Conservation (phyloP, 2,888 invertebrate genomes). For the Drosophila pegasa region DNA sequence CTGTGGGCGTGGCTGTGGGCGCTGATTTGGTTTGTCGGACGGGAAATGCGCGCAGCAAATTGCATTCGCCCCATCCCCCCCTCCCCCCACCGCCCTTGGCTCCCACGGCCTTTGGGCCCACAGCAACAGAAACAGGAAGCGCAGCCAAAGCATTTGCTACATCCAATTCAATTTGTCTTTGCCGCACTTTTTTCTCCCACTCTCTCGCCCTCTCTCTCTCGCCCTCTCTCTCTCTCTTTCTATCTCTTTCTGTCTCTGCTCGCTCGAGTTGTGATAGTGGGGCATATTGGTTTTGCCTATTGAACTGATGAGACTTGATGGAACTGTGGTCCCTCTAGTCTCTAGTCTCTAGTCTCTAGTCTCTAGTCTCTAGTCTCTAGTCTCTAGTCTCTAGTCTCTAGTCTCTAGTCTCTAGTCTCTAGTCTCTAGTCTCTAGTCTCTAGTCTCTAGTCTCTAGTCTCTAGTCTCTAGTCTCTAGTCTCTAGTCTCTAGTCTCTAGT, state of each 20-base stretch:
- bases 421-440: too few species aligned
- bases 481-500: too few species aligned
- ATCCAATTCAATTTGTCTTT: conserved; percentile 33
- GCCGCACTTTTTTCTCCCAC: not conserved
- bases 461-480: too few species aligned
- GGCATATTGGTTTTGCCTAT: not conserved
- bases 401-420: too few species aligned
- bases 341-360: too few species aligned
- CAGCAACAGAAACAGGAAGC: conserved; percentile 6
- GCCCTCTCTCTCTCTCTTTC: not conserved
- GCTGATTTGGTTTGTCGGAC: conserved; percentile 27
- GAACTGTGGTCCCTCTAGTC: too few species aligned
- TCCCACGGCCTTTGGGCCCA: conserved; percentile 18
- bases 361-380: too few species aligned
- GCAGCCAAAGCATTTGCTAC: conserved; percentile 16
- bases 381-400: too few species aligned
- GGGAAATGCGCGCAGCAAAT: conserved; percentile 55
- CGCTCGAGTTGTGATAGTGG: not conserved
- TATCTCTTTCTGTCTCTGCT: not conserved
- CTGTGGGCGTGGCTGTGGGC: conserved; percentile 4
- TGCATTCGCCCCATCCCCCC: conserved; percentile 55
- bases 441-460: too few species aligned
- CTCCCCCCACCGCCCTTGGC: conserved; percentile 11
- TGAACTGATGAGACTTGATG: too few species aligned
- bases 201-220: not conserved